Percentiles rank a stretch among this genome's conserved stretches.
Evolutionary conservation across 2,113 vertebrate species (phyloP).

Genomic region (Gavialis gangeticus): DNA sequence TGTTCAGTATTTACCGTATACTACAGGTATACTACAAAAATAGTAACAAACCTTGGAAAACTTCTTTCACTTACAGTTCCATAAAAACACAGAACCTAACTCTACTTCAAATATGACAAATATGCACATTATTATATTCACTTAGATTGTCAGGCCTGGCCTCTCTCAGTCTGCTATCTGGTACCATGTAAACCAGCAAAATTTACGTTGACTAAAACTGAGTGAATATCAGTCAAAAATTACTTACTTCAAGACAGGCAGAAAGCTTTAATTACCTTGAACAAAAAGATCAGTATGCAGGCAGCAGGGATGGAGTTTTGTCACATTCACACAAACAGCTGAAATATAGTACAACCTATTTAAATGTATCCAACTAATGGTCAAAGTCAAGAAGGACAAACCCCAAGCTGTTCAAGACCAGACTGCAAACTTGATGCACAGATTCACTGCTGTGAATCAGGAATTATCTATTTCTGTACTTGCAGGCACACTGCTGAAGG

Average conservation of each 20-base stretch:
- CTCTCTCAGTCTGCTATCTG: neutral
- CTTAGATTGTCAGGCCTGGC: neutral
- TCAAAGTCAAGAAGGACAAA: neutral
- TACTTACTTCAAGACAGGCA: neutral
- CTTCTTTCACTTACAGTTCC: no score
- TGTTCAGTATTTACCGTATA: no score
- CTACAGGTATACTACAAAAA: no score
- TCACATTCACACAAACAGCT: neutral
- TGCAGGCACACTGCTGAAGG: neutral
- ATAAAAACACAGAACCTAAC: no score
- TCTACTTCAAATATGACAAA: no score
- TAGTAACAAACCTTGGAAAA: no score
- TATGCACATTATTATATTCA: neutral
- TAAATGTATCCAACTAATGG: neutral
- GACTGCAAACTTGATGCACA: neutral
- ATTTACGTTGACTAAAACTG: neutral
- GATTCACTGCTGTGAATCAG: neutral
- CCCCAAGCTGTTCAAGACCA: neutral
- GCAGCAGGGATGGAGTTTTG: rapidly evolving
- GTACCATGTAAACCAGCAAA: neutral
- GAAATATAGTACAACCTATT: neutral
- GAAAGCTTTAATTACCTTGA: neutral
- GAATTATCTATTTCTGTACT: neutral
- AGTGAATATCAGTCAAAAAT: neutral
- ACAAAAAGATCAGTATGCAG: neutral